Conservation (phyloP, 2,113 vertebrate species). For the Nothocercus julius region DNA sequence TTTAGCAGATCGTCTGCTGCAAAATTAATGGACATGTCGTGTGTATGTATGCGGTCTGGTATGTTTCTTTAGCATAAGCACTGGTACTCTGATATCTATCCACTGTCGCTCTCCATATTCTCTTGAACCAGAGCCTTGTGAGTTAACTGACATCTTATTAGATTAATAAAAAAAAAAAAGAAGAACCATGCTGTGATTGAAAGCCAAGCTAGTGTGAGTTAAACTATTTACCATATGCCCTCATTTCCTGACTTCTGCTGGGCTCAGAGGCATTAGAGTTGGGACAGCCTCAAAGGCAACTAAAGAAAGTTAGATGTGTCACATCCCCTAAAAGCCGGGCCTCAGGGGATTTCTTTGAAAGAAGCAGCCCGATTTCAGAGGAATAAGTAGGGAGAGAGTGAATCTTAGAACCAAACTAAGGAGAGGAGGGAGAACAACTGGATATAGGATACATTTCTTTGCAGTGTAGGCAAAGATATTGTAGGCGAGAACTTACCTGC, state of each 20-base stretch:
- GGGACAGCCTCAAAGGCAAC: neutral
- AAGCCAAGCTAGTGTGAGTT: constrained; percentile 26
- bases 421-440: neutral
- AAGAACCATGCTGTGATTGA: constrained; percentile 21
- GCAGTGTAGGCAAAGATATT: neutral
- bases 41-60: fast-evolving
- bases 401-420: neutral
- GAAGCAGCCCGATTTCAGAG: neutral
- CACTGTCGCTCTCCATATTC: neutral
- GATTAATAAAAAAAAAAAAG: neutral
- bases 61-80: neutral
- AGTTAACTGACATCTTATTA: neutral
- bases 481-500: neutral
- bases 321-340: neutral
- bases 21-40: neutral
- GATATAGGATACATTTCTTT: neutral
- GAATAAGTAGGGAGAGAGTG: neutral
- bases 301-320: constrained; percentile 16
- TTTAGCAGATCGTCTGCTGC: neutral
- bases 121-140: neutral
- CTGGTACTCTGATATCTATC: neutral
- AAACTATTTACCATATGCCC: constrained; percentile 61
- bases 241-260: constrained; percentile 66
- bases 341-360: constrained; percentile 27
- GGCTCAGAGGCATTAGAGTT: constrained; percentile 5